Base-by-base conservation (phyloP, 2,113 vertebrate genomes). In the Upupa epops region DNA sequence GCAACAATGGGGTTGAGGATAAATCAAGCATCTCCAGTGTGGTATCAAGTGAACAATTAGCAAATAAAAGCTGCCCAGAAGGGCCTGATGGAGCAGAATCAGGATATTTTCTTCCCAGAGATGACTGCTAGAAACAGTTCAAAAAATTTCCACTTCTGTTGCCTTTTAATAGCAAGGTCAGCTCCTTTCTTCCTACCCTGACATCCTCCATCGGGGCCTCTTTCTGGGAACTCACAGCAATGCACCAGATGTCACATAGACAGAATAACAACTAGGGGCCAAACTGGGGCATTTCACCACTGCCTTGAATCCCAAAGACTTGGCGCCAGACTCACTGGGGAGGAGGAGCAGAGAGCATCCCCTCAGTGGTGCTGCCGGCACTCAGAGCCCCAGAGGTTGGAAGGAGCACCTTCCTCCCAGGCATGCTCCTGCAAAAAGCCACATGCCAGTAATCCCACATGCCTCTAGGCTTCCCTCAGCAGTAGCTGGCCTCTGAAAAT, bases 281-380 rank as follows among this genome's bases (percentile, higher is more conserved):
- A 94, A 91, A 54, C 65, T 8, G 31, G 70, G 73, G 61, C 73
- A 61, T 78, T 81, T 86, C 25, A 2, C 61, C 76, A 40, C 51
- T 71, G 65, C 40, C 61, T 90, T 19, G 18, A 71, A 66, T 36
- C 88, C 55, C 89, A 65, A 81, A 26, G 34, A 8, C 34, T 1
- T 0, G 2, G 54, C 8, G 6, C 32, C 11, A 2, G 42, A 34
- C 29, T 34, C 5, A 0, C 3, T 0, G 0, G 45, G 24, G n/a
- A 59, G 16, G 7, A 61, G 17, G 40, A 79, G 31, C 40, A 74
- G 48, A 64, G 37, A 75, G 7, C 36, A 52, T 5, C 36, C 48
- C 54, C 18, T 28, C 3, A 0, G 19, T 55, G 40, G 29, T 76
- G 73, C 37, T 1, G 0, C 42, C 3, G 3, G 19, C 7, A 12